Conservation (phyloP, 2,888 invertebrate species). For the Hypercompe scribonia region DNA sequence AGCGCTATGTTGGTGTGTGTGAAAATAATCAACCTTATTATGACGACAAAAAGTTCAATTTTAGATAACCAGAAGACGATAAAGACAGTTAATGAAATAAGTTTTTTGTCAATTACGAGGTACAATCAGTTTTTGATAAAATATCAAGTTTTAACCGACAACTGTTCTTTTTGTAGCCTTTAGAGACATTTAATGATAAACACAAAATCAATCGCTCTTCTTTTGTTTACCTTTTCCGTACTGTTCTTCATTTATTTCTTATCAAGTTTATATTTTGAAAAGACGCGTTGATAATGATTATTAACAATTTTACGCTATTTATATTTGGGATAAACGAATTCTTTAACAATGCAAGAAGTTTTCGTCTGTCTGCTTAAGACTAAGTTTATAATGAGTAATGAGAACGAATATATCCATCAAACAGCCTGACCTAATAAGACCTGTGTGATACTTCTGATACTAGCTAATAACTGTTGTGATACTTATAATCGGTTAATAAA, state of each 20-base stretch:
- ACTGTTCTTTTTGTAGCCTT: not conserved
- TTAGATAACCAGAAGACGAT: constrained; percentile 16
- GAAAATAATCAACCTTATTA: constrained; percentile 30
- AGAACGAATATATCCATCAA: not conserved
- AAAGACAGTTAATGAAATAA: constrained; percentile 21
- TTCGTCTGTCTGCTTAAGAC: too few relatives aligned
- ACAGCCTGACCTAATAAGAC: not conserved
- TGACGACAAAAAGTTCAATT: constrained; percentile 23
- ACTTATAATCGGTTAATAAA: too few relatives aligned
- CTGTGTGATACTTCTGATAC: too few relatives aligned
- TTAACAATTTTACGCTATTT: not conserved
- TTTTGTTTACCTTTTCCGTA: not conserved
- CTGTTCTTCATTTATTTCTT: too few relatives aligned
- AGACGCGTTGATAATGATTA: not conserved
- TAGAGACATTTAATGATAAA: not conserved
- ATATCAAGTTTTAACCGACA: constrained; percentile 31
- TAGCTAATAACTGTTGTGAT: too few relatives aligned
- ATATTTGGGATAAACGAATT: not conserved
- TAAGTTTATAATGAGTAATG: not conserved
- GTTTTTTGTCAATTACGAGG: constrained; percentile 39
- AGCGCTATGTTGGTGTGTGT: constrained; percentile 44
- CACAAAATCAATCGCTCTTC: not conserved
- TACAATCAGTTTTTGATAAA: constrained; percentile 31
- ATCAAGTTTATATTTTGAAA: too few relatives aligned
- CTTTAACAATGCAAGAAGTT: not conserved